Conservation (phyloP, 1,140 invertebrate species). For the Steinernema khuongi region DNA sequence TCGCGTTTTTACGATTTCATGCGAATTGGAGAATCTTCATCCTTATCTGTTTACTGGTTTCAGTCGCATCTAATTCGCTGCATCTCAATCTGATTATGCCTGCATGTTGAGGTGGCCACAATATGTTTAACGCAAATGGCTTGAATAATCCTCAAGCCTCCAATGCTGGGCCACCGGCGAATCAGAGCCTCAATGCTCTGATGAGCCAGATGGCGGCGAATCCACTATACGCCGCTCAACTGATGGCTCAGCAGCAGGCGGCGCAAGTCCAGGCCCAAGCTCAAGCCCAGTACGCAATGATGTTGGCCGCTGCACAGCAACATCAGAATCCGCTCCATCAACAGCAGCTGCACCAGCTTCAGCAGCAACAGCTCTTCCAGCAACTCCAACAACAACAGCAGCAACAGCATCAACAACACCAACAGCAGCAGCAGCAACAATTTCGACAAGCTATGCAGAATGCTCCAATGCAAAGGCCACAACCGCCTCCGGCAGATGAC, state of each 20-base stretch:
- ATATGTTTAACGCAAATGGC: conserved; percentile 7
- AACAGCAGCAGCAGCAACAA: neutral
- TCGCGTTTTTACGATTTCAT: too few species aligned
- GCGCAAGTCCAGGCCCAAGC: neutral
- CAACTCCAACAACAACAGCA: conserved; percentile 1
- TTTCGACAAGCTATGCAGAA: neutral
- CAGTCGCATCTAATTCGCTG: too few species aligned
- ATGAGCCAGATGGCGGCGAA: neutral
- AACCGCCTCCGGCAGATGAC: neutral
- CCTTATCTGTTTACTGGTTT: too few species aligned
- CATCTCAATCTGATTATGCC: neutral
- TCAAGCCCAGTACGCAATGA: neutral
- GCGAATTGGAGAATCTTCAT: too few species aligned
- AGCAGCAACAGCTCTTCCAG: too few species aligned
- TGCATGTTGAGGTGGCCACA: neutral
- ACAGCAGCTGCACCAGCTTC: too few species aligned
- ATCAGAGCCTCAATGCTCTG: neutral
- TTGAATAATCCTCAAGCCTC: conserved; percentile 1
- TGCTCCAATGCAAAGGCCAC: neutral
- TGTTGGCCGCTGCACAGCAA: too few species aligned
- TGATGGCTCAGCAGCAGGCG: neutral
- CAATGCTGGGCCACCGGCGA: neutral
- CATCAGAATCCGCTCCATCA: too few species aligned
- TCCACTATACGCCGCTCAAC: neutral
- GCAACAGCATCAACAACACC: neutral